A percentile compares a stretch with the other conserved stretches of the same genome.
Conservation (phyloP, 2,797 vertebrate species). For the Staurois parvus region DNA sequence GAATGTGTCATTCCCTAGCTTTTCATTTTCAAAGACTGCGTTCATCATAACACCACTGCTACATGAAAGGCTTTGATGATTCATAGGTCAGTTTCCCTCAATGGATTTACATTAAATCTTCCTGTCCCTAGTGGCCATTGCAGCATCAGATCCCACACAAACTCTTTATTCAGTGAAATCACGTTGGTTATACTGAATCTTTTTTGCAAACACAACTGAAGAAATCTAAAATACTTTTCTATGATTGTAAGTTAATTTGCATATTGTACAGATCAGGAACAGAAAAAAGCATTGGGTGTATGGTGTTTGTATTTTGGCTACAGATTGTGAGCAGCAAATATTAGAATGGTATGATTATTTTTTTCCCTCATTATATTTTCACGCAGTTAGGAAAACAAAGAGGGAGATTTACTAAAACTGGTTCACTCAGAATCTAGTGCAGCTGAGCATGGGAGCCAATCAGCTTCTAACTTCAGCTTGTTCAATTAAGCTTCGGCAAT, state of each 20-base stretch:
- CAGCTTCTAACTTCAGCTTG: too few species aligned
- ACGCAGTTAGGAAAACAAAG: too few species aligned
- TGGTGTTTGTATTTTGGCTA: too few species aligned
- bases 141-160: conserved; percentile 7
- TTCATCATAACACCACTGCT: not conserved
- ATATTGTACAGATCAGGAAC: too few species aligned
- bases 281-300: too few species aligned
- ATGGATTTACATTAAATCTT: conserved; percentile 19
- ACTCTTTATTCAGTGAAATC: not conserved
- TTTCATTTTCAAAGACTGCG: conserved; percentile 3
- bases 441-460: too few species aligned
- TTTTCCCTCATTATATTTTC: too few species aligned
- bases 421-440: too few species aligned
- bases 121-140: not conserved
- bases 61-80: conserved; percentile 10
- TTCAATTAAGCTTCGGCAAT: too few species aligned
- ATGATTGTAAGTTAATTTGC: not conserved
- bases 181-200: not conserved
- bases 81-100: conserved; percentile 8
- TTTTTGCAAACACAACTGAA: not conserved
- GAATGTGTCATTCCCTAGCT: not conserved
- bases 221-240: not conserved
- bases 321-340: too few species aligned
- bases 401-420: too few species aligned
- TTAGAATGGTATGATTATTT: too few species aligned